Evolutionary conservation across 2,797 vertebrate genomes (phyloP).

Genomic region (Clarias platycephalus): DNA sequence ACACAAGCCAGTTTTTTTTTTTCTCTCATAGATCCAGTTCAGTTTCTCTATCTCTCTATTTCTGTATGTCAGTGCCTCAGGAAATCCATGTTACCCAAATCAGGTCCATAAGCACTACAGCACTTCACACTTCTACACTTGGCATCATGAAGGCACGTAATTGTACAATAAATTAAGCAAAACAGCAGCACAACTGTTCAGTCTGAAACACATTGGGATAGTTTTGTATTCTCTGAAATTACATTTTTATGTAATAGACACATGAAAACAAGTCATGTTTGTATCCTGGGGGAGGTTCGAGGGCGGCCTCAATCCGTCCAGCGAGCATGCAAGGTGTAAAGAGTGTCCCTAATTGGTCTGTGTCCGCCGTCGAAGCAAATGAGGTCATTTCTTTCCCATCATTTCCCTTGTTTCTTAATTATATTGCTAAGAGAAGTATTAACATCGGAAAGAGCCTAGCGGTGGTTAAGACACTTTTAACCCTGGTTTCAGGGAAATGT

Average conservation of each 20-base stretch:
- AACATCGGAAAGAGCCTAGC: conserved; percentile 29
- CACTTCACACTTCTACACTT: background rate
- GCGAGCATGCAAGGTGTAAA: conserved; percentile 20
- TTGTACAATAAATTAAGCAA: background rate
- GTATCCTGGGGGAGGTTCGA: conserved; percentile 14
- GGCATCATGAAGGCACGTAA: conserved; percentile 2
- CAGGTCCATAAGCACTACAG: background rate
- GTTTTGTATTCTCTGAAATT: conserved; percentile 1
- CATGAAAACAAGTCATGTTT: conserved; percentile 19
- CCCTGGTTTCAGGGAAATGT: conserved; percentile 36
- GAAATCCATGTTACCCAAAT: background rate
- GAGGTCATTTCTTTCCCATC: conserved; percentile 37
- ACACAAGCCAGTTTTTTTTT: conserved; percentile 36
- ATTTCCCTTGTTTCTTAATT: conserved; percentile 42
- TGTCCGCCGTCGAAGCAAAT: conserved; percentile 24
- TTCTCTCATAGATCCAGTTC: background rate
- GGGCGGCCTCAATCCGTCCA: background rate
- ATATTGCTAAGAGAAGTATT: conserved; percentile 28
- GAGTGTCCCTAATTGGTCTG: conserved; percentile 27
- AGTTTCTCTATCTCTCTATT: conserved; percentile 12
- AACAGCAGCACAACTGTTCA: background rate
- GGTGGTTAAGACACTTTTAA: conserved; percentile 1
- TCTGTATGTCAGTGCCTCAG: background rate
- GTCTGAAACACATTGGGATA: background rate
- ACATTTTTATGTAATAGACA: conserved; percentile 18